A percentile compares a stretch with the other conserved stretches of the same genome.
Evolutionary conservation across 2,888 invertebrate species (phyloP).

Genomic region (Macaria notata): DNA sequence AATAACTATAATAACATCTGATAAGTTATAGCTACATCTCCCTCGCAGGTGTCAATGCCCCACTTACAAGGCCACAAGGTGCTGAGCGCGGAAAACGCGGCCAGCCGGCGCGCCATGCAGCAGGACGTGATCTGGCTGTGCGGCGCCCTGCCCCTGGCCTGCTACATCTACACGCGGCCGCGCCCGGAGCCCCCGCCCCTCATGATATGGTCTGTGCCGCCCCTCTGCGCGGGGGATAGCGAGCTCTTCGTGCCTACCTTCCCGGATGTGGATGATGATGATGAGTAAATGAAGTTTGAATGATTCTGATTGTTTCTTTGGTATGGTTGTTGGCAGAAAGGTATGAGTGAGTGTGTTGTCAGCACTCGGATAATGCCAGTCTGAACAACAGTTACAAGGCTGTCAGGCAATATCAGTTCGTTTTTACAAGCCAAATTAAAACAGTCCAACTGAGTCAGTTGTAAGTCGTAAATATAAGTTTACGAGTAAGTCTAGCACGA

Average conservation of each 20-base stretch:
- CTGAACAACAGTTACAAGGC: too few species aligned
- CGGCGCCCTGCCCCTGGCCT: slow-evolving; percentile 54
- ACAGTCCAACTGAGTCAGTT: too few species aligned
- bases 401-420: too few species aligned
- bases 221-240: slow-evolving; percentile 10
- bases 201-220: slow-evolving; percentile 64
- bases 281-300: slow-evolving; percentile 1
- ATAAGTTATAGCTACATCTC: not conserved
- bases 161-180: slow-evolving; percentile 61
- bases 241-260: slow-evolving; percentile 10
- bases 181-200: slow-evolving; percentile 56
- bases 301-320: slow-evolving; percentile 4
- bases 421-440: too few species aligned
- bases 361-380: too few species aligned
- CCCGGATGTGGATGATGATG: slow-evolving; percentile 11
- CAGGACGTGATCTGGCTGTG: slow-evolving; percentile 69
- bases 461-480: too few species aligned
- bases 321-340: too few species aligned
- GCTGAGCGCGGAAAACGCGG: slow-evolving; percentile 40
- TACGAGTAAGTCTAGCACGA: too few species aligned
- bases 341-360: too few species aligned
- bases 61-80: slow-evolving; percentile 26
- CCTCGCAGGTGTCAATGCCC: slow-evolving; percentile 15
- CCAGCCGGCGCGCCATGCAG: slow-evolving; percentile 53
- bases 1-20: too few species aligned